These are phyloP conservation scores for Liparis tanakae DNA, from an alignment of 2,797 vertebrate species.

Conservation along the genomic window DNA sequence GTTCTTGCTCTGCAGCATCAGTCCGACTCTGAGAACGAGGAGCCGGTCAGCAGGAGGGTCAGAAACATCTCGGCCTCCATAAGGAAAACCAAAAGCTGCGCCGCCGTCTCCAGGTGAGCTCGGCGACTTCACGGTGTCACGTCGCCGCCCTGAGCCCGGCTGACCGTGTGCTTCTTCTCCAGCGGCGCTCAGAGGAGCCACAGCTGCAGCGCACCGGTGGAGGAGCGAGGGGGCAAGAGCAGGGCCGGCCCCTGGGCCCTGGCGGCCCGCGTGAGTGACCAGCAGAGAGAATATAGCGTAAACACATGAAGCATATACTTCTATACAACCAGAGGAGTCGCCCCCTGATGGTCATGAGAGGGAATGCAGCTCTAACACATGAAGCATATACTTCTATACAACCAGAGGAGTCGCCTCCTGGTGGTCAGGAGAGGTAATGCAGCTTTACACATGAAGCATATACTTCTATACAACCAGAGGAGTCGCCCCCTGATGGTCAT, in stretches of 20 bases:
- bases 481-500: too few species aligned
- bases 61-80: constrained; percentile 90
- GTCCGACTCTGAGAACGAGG: constrained; percentile 97
- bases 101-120: constrained; percentile 85
- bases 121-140: background rate
- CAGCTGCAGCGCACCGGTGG: constrained; percentile 90
- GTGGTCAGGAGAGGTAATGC: too few species aligned
- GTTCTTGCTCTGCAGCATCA: constrained; percentile 72
- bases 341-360: too few species aligned
- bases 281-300: too few species aligned
- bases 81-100: constrained; percentile 85
- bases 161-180: constrained; percentile 21
- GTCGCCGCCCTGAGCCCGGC: too few species aligned
- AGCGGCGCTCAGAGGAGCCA: constrained; percentile 88
- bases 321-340: too few species aligned
- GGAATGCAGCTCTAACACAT: too few species aligned
- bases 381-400: too few species aligned
- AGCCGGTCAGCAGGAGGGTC: constrained; percentile 88
- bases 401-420: too few species aligned
- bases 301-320: too few species aligned
- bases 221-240: constrained; percentile 85
- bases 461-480: too few species aligned
- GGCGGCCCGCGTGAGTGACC: constrained; percentile 57
- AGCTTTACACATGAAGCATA: too few species aligned
- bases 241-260: constrained; percentile 55